Base-by-base conservation (phyloP, 2,888 invertebrate genomes). In the Lottia scabra region DNA sequence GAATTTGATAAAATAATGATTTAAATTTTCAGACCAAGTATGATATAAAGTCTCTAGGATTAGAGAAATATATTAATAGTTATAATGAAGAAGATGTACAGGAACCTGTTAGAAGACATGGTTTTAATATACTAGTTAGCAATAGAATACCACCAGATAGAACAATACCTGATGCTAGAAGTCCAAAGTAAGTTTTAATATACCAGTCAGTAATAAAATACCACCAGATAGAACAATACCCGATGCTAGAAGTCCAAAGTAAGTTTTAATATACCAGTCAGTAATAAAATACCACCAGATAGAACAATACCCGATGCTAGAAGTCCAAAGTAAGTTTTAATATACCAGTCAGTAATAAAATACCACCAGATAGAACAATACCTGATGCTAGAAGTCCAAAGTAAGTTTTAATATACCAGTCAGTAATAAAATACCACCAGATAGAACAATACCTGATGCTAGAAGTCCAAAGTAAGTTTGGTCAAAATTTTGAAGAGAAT, bases 71-170 rank as follows among this genome's bases (percentile, higher is more conserved):
- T 56, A 23, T 56, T 12, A 30, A 38, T 10, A 27, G 27, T 26
- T n/a, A 23, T 26, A 45, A 27, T 19, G 65, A 69, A 23, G 27
- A 43, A 43, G 67, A 77, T 43, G 38, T 30, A 6, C 66, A 65
- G 10, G 75, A 80, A 67, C 78, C 80, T 12, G 74, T 95, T 87
- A 93, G 94, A 83, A 93, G 93, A 85, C 93, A 94, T 78, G 96
- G 96, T 1, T 92, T 97, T 76, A 96, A 97, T 87, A 93, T 95
- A 74, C 92, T 95, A 80, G 91, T 96, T n/a, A 96, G 96, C 86
- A 94, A 96, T 87, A 92, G 94, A 85, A 93, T 96, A 83, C 92
- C 95, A 0, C 93, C 95, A 82, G 94, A 95, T 89, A 91, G 97
- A 78, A 93, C 93, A 78, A 89, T 95, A 46, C 92, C 92, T 85